Conservation (phyloP, 2,113 vertebrate genomes). For the Nettapus auritus region DNA sequence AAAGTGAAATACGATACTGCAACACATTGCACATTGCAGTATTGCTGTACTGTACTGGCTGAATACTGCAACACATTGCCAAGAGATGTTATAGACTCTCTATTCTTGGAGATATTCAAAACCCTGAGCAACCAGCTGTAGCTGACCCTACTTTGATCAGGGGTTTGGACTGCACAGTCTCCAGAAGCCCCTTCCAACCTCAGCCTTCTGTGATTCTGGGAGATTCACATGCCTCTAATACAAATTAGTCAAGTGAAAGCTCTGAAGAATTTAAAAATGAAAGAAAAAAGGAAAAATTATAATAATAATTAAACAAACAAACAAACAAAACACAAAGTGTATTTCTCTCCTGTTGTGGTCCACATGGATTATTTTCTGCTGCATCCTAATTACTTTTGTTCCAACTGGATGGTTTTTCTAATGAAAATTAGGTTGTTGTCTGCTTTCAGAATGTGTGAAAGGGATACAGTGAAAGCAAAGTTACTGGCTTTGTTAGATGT, state of each 20-base stretch:
- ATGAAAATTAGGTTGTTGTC: background rate
- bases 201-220: background rate
- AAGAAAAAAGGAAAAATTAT: background rate
- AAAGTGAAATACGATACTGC: background rate
- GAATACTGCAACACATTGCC: background rate
- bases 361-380: background rate
- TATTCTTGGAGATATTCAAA: background rate
- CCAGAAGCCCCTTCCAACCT: background rate
- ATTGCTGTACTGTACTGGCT: background rate
- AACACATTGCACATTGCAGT: background rate
- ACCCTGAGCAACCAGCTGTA: background rate
- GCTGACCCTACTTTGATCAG: background rate
- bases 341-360: background rate
- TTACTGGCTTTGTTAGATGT: background rate
- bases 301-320: background rate
- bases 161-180: background rate
- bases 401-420: conserved; percentile 9
- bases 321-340: background rate
- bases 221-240: background rate
- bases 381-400: conserved; percentile 26
- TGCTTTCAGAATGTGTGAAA: background rate
- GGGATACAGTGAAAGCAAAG: background rate
- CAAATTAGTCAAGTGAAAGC: background rate
- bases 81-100: background rate
- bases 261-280: background rate